Evolutionary conservation across 2,113 vertebrate genomes (phyloP).

Genomic region (Burhinus bistriatus): DNA sequence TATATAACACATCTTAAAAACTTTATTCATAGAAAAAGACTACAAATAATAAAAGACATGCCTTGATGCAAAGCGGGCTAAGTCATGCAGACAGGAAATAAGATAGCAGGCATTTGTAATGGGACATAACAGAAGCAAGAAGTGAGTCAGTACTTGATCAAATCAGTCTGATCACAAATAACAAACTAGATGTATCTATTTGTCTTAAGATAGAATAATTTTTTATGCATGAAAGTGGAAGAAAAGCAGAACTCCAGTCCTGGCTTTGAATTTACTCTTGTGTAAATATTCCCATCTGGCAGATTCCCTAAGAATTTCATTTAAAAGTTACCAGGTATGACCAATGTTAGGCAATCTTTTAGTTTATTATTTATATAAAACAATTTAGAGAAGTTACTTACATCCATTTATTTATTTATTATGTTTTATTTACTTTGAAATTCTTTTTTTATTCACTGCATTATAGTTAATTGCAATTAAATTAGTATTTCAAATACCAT

Average conservation of each 20-base stretch:
- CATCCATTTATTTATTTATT: not conserved
- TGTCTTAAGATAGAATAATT: not conserved
- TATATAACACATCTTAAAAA: not conserved
- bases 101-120: not conserved
- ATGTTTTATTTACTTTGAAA: not conserved
- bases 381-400: not conserved
- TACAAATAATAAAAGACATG: not conserved
- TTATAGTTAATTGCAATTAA: not conserved
- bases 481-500: not conserved
- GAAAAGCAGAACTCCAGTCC: not conserved
- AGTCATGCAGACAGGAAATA: accelerated
- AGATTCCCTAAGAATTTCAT: not conserved
- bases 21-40: not conserved
- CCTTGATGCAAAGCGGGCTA: not conserved
- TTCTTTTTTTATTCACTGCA: not conserved
- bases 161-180: not conserved
- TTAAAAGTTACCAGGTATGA: not conserved
- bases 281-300: not conserved
- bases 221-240: not conserved
- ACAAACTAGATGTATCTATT: accelerated
- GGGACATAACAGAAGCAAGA: not conserved
- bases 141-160: not conserved
- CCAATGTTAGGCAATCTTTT: not conserved
- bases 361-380: not conserved
- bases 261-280: not conserved